Percentiles rank a stretch among this genome's conserved stretches.
Evolutionary conservation across 2,888 invertebrate genomes (phyloP).

Genomic region (Diarsia rubi): DNA sequence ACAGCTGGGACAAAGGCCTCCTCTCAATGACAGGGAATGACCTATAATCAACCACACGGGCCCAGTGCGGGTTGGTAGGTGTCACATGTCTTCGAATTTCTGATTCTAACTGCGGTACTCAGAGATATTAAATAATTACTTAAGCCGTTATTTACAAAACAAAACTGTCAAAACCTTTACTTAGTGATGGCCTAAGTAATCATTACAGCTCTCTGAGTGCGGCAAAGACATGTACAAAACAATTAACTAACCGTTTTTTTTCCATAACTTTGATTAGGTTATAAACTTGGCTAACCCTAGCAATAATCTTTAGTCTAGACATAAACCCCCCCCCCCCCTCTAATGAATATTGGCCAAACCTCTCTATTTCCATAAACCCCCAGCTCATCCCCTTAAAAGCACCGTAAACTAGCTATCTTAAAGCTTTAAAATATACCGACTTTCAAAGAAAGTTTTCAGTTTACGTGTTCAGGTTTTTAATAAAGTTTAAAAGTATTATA

Average conservation of each 20-base stretch:
- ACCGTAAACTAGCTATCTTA: constrained; percentile 43
- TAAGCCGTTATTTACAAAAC: too few relatives aligned
- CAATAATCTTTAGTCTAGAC: constrained; percentile 10
- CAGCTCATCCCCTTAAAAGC: constrained; percentile 60
- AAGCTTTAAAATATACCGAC: constrained; percentile 46
- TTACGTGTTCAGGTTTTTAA: constrained; percentile 41
- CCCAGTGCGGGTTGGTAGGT: too few relatives aligned
- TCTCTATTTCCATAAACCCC: constrained; percentile 46
- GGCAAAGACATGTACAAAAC: neutral
- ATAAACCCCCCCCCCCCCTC: neutral
- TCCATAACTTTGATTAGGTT: neutral
- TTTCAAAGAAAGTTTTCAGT: constrained; percentile 31
- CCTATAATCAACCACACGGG: too few relatives aligned
- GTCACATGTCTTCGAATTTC: too few relatives aligned
- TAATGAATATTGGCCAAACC: constrained; percentile 52
- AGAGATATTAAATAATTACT: too few relatives aligned
- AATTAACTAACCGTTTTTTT: neutral
- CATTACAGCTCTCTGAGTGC: too few relatives aligned
- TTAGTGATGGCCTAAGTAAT: too few relatives aligned
- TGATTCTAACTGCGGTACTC: too few relatives aligned
- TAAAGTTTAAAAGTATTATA: constrained; percentile 37
- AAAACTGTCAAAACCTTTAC: too few relatives aligned
- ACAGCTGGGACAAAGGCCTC: too few relatives aligned
- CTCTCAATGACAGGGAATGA: too few relatives aligned
- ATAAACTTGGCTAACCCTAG: neutral